phyloP scores from a whole-genome alignment of 2,113 vertebrate genomes.

The Coracopsis vasa region DNA sequence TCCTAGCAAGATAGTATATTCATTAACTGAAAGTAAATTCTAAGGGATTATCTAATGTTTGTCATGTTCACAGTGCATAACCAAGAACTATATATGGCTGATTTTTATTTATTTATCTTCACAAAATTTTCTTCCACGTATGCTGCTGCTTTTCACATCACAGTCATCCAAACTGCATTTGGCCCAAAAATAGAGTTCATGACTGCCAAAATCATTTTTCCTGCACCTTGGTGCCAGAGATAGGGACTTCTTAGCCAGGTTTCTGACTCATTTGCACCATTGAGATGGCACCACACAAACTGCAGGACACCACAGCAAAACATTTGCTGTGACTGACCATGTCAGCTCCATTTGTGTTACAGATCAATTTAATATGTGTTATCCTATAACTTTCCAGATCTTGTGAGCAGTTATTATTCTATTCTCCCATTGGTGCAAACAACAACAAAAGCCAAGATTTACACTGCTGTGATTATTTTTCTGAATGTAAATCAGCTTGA shows the following conservation, averaged over 20 bases:
- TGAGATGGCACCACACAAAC: background rate
- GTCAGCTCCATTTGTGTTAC: background rate
- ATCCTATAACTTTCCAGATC: background rate
- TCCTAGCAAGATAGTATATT: background rate
- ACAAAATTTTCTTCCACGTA: background rate
- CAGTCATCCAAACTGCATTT: background rate
- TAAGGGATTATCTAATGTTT: conserved; percentile 37
- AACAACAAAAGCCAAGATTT: background rate
- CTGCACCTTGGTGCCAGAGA: background rate
- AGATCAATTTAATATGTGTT: background rate
- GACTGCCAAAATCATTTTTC: conserved; percentile 27
- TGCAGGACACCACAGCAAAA: background rate
- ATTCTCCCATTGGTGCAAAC: background rate
- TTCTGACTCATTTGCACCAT: background rate
- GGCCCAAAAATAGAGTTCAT: background rate
- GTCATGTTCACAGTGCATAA: background rate
- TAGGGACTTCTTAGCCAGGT: background rate
- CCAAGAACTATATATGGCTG: background rate
- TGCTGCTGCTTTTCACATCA: background rate
- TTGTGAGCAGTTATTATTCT: background rate
- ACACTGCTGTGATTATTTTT: background rate
- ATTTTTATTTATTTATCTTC: background rate
- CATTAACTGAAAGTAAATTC: conserved; percentile 27
- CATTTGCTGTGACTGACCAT: background rate
- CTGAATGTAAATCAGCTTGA: conserved; percentile 1